A percentile compares a stretch with the other conserved stretches of the same genome.
Conservation (phyloP, 2,888 invertebrate genomes). For the Hyposoter dolosus region DNA sequence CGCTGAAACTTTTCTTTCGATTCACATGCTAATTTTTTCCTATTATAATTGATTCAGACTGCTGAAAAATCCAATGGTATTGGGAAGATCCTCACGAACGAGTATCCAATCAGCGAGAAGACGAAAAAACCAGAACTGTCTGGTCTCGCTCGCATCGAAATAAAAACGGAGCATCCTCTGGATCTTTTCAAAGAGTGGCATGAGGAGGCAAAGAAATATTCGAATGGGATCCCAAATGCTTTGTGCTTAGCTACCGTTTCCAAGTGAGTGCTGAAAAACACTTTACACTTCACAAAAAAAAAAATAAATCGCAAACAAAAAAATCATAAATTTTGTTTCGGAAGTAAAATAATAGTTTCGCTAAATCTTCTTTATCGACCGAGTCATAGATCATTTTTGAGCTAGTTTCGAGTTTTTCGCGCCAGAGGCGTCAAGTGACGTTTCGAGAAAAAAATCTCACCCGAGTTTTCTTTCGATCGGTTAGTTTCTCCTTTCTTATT, state of each 20-base stretch:
- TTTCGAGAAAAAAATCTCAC: background rate
- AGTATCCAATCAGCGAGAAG: background rate
- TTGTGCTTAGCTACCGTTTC: slow-evolving; percentile 84
- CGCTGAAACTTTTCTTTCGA: background rate
- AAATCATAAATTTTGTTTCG: background rate
- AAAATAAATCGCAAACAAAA: background rate
- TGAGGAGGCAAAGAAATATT: slow-evolving; percentile 79
- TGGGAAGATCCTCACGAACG: slow-evolving; percentile 7
- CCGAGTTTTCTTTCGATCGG: background rate
- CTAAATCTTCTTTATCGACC: background rate
- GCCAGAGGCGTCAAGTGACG: background rate
- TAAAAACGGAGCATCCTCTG: slow-evolving; percentile 82
- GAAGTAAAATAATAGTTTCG: background rate
- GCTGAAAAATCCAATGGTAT: slow-evolving; percentile 30
- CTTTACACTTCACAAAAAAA: background rate
- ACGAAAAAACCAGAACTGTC: slow-evolving; percentile 70
- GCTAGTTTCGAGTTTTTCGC: background rate
- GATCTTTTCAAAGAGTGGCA: slow-evolving; percentile 85
- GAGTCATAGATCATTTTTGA: background rate
- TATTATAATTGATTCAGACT: slow-evolving; percentile 40
- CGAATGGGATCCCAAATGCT: slow-evolving; percentile 74
- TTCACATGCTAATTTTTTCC: background rate
- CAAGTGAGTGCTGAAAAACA: slow-evolving; percentile 78
- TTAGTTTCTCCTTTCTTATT: background rate
- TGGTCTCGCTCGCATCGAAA: slow-evolving; percentile 82